Conservation (phyloP, 2,797 vertebrate genomes). For the Glyptemys insculpta region DNA sequence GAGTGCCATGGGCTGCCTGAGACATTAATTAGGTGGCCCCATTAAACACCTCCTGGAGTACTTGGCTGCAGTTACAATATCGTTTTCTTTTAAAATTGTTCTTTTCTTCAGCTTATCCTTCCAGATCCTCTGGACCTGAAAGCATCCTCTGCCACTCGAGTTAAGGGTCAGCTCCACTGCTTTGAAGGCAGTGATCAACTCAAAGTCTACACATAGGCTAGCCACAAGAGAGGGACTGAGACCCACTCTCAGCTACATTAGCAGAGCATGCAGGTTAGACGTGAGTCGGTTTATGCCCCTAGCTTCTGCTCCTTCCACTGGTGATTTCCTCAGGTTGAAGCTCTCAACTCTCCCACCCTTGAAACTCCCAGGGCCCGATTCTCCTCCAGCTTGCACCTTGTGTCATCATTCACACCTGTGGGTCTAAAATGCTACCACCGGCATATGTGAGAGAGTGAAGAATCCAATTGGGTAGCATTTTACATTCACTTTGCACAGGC, state of each 20-base stretch:
- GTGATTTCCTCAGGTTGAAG: not conserved
- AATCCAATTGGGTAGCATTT: not conserved
- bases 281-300: not conserved
- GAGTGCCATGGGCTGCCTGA: conserved; percentile 52
- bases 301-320: not conserved
- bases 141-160: not conserved
- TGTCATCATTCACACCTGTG: not conserved
- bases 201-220: not conserved
- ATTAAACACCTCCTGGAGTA: conserved; percentile 60
- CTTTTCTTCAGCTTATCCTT: not conserved
- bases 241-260: not conserved
- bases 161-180: not conserved
- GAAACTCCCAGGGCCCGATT: not conserved
- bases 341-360: not conserved
- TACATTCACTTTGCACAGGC: not conserved
- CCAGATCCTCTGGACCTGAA: not conserved
- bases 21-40: conserved; percentile 57
- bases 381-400: not conserved
- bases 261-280: fast-evolving
- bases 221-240: conserved; percentile 30
- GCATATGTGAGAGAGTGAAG: fast-evolving
- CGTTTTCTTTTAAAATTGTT: not conserved
- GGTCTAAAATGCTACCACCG: not conserved
- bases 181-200: not conserved
- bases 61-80: conserved; percentile 47